These are phyloP conservation scores for Ibidorhyncha struthersii DNA, from an alignment of 2,113 vertebrate species.

Conservation along the genomic window DNA sequence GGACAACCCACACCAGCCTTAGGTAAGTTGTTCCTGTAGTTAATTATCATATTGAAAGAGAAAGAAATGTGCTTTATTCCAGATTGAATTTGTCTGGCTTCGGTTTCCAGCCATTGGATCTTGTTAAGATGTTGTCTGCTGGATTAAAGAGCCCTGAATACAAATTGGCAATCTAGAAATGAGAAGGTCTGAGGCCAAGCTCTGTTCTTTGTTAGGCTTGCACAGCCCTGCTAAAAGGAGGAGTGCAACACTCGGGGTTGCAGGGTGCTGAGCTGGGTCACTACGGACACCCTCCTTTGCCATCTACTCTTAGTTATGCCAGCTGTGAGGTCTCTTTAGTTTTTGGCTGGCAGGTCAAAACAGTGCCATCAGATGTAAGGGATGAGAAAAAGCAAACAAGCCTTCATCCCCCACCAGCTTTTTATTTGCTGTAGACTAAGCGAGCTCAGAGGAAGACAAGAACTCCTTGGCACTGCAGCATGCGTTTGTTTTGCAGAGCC, in stretches of 20 bases:
- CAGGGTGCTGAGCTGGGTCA: rapidly evolving
- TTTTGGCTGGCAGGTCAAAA: neutral
- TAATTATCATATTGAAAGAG: neutral
- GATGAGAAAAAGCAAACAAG: neutral
- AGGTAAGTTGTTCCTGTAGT: constrained; percentile 13
- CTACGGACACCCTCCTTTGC: neutral
- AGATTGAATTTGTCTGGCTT: neutral
- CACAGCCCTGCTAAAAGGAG: neutral
- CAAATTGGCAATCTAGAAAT: neutral
- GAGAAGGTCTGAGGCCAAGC: neutral
- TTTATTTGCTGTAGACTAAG: neutral
- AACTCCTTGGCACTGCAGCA: neutral
- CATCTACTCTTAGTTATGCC: neutral
- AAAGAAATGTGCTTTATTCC: neutral
- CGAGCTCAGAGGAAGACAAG: neutral
- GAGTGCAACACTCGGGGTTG: rapidly evolving
- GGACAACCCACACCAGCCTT: neutral
- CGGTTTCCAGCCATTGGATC: neutral
- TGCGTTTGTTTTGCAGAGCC: neutral
- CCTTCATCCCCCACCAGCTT: neutral
- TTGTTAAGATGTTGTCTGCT: neutral
- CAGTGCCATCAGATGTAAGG: neutral
- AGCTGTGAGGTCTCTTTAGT: neutral
- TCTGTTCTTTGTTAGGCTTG: neutral
- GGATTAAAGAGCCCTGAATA: neutral